Evolutionary conservation across 2,113 vertebrate genomes (phyloP).

Genomic region (Butorides virescens): DNA sequence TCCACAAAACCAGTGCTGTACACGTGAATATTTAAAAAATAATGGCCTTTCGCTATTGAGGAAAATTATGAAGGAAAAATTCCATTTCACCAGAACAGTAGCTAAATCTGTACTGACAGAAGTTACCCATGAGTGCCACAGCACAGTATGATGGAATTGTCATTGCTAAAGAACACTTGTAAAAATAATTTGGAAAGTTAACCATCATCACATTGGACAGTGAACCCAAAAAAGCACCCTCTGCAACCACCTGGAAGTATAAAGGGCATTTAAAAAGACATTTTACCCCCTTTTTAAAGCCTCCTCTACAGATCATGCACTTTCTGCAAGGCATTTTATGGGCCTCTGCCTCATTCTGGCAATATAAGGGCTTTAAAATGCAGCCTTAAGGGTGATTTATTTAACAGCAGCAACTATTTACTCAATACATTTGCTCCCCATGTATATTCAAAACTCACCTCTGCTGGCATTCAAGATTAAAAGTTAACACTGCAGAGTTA

Average conservation of each 20-base stretch:
- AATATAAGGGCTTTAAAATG: background rate
- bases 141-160: background rate
- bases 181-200: background rate
- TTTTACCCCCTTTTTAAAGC: background rate
- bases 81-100: background rate
- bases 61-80: background rate
- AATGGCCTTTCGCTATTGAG: background rate
- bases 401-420: background rate
- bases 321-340: background rate
- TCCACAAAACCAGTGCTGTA: background rate
- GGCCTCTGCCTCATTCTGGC: background rate
- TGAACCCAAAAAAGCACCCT: background rate
- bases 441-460: background rate
- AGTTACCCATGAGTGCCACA: background rate
- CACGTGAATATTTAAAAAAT: background rate
- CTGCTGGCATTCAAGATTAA: background rate
- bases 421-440: background rate
- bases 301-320: background rate
- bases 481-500: background rate
- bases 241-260: background rate
- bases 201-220: background rate
- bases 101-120: background rate
- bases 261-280: background rate
- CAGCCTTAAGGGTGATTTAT: background rate
- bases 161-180: background rate